phyloP scores from a whole-genome alignment of 1,140 invertebrate species.

The Copidosoma floridanum region DNA sequence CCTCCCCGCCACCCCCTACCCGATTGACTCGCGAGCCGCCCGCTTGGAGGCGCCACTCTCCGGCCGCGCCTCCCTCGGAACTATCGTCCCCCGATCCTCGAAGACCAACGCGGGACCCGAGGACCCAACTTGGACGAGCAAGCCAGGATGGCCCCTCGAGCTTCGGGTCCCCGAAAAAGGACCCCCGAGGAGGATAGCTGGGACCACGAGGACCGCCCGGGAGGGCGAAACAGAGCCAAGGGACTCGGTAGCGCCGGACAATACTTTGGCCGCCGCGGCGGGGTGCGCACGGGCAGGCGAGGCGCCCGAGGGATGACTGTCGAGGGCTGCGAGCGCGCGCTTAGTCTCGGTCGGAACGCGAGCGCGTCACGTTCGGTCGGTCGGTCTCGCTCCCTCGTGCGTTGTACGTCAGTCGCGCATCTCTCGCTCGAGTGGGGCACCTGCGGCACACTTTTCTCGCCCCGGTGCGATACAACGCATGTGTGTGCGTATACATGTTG shows the following conservation, averaged over 20 bases:
- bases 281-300: constrained; percentile 32
- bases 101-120: not conserved
- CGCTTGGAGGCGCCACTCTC: constrained; percentile 49
- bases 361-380: constrained; percentile 39
- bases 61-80: constrained; percentile 40
- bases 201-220: not conserved
- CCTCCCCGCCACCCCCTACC: constrained; percentile 44
- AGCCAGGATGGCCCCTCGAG: not conserved
- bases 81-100: no score
- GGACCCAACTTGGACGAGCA: not conserved
- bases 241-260: constrained; percentile 28
- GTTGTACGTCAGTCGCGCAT: no score
- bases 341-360: constrained; percentile 56
- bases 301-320: constrained; percentile 51
- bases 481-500: no score
- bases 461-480: no score
- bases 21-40: constrained; percentile 21
- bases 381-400: not conserved
- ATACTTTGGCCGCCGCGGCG: constrained; percentile 40
- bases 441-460: no score
- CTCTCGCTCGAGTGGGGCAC: no score
- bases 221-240: not conserved
- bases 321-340: constrained; percentile 45
- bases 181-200: not conserved
- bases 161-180: not conserved